phyloP scores from a whole-genome alignment of 2,888 invertebrate genomes.

The Drosophila pegasa region DNA sequence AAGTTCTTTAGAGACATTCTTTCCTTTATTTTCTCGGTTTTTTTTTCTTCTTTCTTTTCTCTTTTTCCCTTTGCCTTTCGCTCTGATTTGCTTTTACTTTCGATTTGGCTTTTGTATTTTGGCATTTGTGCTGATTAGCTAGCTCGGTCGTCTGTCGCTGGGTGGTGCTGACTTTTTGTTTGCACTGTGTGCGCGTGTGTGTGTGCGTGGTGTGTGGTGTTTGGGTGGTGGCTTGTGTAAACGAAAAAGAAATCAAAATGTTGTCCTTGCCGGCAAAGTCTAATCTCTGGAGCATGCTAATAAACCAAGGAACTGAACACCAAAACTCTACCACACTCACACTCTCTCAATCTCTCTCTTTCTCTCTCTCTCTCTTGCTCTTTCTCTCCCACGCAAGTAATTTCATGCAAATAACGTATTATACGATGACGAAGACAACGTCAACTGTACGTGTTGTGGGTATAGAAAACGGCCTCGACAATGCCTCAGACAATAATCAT shows the following conservation, averaged over 20 bases:
- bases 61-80: slow-evolving; percentile 26
- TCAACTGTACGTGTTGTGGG: slow-evolving; percentile 72
- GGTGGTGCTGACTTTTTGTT: slow-evolving; percentile 22
- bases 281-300: slow-evolving; percentile 80
- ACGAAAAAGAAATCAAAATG: slow-evolving; percentile 76
- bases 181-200: slow-evolving; percentile 19
- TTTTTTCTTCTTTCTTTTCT: too few relatives aligned
- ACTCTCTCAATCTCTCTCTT: background rate
- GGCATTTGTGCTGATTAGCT: slow-evolving; percentile 80
- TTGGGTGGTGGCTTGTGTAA: slow-evolving; percentile 43
- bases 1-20: slow-evolving; percentile 62
- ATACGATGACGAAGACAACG: slow-evolving; percentile 52
- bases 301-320: slow-evolving; percentile 61
- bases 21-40: slow-evolving; percentile 29
- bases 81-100: slow-evolving; percentile 78
- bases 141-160: slow-evolving; percentile 49
- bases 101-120: slow-evolving; percentile 79
- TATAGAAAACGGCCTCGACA: slow-evolving; percentile 64
- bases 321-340: slow-evolving; percentile 14
- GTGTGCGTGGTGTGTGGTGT: slow-evolving; percentile 15
- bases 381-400: slow-evolving; percentile 54
- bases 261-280: slow-evolving; percentile 75
- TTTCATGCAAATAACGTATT: slow-evolving; percentile 79
- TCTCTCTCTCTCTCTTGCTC: background rate
- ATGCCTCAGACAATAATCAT: slow-evolving; percentile 75